Base-by-base conservation (phyloP, 2,797 vertebrate genomes). In the Coregonus sp. region DNA sequence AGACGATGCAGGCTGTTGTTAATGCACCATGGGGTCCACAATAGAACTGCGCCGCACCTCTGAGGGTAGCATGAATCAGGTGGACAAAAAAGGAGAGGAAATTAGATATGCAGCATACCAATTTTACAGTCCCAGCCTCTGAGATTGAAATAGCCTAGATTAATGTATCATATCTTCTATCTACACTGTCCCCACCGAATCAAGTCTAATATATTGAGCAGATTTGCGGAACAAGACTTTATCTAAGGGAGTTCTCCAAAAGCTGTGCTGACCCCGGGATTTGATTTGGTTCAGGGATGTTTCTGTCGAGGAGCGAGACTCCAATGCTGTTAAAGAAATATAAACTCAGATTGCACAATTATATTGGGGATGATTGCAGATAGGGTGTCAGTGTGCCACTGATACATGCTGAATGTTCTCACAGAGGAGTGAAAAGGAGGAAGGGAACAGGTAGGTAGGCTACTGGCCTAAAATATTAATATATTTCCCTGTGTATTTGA, bases 21-120 rank as follows among this genome's bases (percentile, higher is more conserved):
- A 97, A 97, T 96, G 95, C 95, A 95, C 94, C 93, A 81, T 91
- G 89, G 88, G 93, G 92, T 95, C 93, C 94, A 93, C 95, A 94
- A 93, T 92, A 93, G 93, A 94, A 92, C 94, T 92, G 91, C 92
- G 95, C 92, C 93, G 91, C 83, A 78, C 91, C 92, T 95, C 94
- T 95, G 94, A 94, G 92, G 90, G 91, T 16, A 54, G 56, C 94
- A 95, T 96, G 96, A 97, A 97, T 97, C 96, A 96, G 95, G 93
- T 95, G 94, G 95, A 95, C 67, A 66, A 79, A 75, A 73, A 74
- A 77, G 2, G 52, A 71, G 81, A 65, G 94, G 93, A 95, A 97
- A 97, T 97, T 96, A 97, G 94, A 96, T 96, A 96, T 96, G 95
- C 95, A 95, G 95, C 95, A 93, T 93, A 95, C 93, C 94, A 92